These are phyloP conservation scores for Actenoides hombroni DNA, from an alignment of 2,113 vertebrate genomes.

Conservation along the genomic window DNA sequence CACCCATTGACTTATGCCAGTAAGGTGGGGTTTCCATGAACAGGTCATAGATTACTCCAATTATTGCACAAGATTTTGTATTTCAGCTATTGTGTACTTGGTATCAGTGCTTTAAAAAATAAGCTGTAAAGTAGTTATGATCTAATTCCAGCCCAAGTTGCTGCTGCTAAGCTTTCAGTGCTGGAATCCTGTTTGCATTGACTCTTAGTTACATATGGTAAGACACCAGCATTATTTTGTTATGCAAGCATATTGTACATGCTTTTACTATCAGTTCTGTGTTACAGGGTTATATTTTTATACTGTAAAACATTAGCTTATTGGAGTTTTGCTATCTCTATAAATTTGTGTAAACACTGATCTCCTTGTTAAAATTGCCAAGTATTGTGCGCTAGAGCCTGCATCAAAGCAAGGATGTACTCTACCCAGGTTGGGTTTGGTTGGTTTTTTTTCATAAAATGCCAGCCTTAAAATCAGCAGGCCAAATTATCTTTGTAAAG, in stretches of 20 bases:
- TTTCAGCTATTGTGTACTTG: neutral
- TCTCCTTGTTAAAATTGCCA: neutral
- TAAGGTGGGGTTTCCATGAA: neutral
- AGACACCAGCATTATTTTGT: neutral
- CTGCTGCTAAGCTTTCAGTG: neutral
- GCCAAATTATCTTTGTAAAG: neutral
- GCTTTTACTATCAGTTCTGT: neutral
- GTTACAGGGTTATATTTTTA: neutral
- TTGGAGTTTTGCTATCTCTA: neutral
- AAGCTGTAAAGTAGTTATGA: neutral
- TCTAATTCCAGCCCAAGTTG: neutral
- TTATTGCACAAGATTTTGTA: neutral
- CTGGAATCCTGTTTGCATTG: neutral
- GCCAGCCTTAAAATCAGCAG: neutral
- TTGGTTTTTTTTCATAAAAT: neutral
- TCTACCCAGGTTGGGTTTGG: neutral
- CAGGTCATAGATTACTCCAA: neutral
- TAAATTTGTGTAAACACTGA: neutral
- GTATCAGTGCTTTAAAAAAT: neutral
- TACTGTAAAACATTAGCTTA: neutral
- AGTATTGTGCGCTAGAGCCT: neutral
- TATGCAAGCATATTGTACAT: neutral
- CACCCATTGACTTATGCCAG: neutral
- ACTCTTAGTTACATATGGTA: neutral
- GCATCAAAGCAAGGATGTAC: slow-evolving; percentile 4